phyloP scores from a whole-genome alignment of 2,113 vertebrate genomes.

The Passer montanus region DNA sequence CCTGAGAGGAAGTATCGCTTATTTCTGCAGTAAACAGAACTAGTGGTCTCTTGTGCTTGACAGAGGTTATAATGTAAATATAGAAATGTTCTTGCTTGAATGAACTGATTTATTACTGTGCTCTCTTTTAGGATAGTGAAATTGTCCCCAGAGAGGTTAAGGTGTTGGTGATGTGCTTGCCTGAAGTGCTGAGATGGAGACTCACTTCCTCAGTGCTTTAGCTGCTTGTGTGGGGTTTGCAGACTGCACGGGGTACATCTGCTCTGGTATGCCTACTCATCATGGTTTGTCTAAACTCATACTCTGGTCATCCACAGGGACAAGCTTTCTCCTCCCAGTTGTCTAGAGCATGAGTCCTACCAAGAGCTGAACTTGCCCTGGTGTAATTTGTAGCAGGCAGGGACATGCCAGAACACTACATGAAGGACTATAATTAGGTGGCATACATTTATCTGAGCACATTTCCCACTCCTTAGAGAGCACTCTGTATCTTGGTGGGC shows the following conservation, averaged over 20 bases:
- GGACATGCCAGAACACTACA: not conserved
- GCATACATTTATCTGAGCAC: not conserved
- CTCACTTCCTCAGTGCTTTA: not conserved
- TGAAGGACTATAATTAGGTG: not conserved
- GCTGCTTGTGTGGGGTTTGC: not conserved
- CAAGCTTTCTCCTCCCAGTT: not conserved
- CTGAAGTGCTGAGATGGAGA: not conserved
- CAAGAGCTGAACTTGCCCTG: not conserved
- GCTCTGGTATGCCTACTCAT: not conserved
- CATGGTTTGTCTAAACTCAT: not conserved
- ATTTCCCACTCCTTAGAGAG: not conserved
- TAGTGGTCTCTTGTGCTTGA: not conserved
- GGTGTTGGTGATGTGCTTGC: not conserved
- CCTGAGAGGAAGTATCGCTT: not conserved
- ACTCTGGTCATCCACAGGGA: not conserved
- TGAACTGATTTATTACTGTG: not conserved
- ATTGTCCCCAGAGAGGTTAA: not conserved
- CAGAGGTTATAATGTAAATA: not conserved
- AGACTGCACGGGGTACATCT: not conserved
- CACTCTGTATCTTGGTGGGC: not conserved
- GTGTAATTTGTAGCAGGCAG: not conserved
- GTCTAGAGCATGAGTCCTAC: not conserved
- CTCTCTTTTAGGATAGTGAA: not conserved
- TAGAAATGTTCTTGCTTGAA: not conserved
- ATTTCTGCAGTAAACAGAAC: conserved; percentile 7